A percentile compares a stretch with the other conserved stretches of the same genome.
phyloP scores from a whole-genome alignment of 2,797 vertebrate species.

The Neosilurus mollespiculum region DNA sequence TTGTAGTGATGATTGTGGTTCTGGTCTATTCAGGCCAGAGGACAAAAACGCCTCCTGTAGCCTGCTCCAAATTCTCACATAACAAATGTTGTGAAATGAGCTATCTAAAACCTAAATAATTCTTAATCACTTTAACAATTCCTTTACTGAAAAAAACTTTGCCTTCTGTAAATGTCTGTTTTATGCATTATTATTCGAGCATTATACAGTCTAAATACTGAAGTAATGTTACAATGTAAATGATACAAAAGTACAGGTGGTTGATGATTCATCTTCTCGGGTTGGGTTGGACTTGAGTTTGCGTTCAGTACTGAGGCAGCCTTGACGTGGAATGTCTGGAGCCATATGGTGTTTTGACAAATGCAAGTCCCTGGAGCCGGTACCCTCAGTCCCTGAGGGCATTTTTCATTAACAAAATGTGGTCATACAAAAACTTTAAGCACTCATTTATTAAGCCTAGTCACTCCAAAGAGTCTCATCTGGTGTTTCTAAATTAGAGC shows the following conservation, averaged over 20 bases:
- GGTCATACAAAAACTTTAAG: background rate
- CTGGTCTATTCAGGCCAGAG: slow-evolving; percentile 14
- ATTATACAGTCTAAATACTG: background rate
- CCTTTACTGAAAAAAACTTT: background rate
- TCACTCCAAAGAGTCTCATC: background rate
- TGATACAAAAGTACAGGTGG: background rate
- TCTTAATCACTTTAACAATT: slow-evolving; percentile 25
- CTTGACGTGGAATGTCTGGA: background rate
- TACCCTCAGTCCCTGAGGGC: background rate
- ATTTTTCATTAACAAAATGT: slow-evolving; percentile 31
- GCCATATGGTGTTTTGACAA: slow-evolving; percentile 8
- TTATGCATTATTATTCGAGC: background rate
- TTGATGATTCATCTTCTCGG: background rate
- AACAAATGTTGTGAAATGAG: background rate
- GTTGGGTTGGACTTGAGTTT: background rate
- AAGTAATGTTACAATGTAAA: background rate
- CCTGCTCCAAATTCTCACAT: background rate
- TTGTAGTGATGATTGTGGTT: slow-evolving; percentile 22
- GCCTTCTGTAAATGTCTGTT: background rate
- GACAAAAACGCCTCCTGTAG: slow-evolving; percentile 1
- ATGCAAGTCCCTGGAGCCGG: background rate
- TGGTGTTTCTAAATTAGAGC: background rate
- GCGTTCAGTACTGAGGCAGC: background rate
- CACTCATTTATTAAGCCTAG: too few relatives aligned
- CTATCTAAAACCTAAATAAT: background rate